These are phyloP conservation scores for Nezara viridula DNA, from an alignment of 2,888 invertebrate genomes.

Conservation along the genomic window DNA sequence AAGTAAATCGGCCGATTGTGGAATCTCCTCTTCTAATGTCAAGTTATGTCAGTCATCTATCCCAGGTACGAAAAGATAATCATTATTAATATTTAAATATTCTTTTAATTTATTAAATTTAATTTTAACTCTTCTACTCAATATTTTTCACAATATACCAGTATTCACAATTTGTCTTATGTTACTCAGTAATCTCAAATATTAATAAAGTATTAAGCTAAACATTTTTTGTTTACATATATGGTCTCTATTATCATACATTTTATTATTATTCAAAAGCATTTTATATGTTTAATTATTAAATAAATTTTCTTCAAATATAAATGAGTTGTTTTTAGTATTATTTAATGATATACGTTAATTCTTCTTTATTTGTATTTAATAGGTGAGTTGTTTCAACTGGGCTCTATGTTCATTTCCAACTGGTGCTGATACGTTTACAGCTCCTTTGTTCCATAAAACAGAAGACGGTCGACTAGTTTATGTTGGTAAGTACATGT, in stretches of 20 bases:
- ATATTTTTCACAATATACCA: too few relatives aligned
- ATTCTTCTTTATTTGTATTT: neutral
- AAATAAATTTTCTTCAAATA: neutral
- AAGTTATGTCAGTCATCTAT: conserved; percentile 92
- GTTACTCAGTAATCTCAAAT: too few relatives aligned
- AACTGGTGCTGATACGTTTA: conserved; percentile 82
- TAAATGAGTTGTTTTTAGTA: neutral
- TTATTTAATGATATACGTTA: neutral
- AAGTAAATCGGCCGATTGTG: conserved; percentile 91
- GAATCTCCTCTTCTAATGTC: conserved; percentile 96
- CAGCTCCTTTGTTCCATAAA: conserved; percentile 83
- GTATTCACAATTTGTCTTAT: too few relatives aligned
- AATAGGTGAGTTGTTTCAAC: conserved; percentile 76
- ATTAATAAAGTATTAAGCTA: too few relatives aligned
- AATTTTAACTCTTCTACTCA: too few relatives aligned
- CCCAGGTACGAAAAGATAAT: conserved; percentile 75
- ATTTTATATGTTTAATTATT: too few relatives aligned
- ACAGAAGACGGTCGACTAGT: conserved; percentile 82
- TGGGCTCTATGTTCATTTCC: conserved; percentile 80
- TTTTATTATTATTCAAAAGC: too few relatives aligned
- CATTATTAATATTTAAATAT: too few relatives aligned
- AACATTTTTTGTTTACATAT: too few relatives aligned
- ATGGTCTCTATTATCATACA: too few relatives aligned
- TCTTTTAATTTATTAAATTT: too few relatives aligned
- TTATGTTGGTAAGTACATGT: conserved; percentile 76